phyloP scores from a whole-genome alignment of 2,797 vertebrate species.

The Sebastes elongatus region DNA sequence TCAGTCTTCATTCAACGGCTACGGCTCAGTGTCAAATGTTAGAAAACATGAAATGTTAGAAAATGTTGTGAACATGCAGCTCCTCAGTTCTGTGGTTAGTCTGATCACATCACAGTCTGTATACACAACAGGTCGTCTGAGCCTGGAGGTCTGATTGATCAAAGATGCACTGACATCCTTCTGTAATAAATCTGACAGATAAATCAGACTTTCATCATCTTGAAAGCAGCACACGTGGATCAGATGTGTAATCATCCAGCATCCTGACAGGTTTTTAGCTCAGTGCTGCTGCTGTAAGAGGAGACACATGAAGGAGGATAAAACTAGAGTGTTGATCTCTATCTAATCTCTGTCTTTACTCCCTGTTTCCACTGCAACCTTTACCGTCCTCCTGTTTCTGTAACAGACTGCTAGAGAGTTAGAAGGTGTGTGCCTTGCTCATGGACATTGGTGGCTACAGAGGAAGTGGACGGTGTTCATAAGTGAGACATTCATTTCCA shows the following conservation, averaged over 20 bases:
- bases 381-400: not conserved
- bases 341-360: not conserved
- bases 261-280: not conserved
- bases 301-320: conserved; percentile 13
- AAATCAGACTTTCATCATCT: not conserved
- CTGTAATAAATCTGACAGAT: not conserved
- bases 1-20: conserved; percentile 42
- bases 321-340: conserved; percentile 6
- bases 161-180: not conserved
- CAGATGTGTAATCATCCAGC: not conserved
- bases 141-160: not conserved
- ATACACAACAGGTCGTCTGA: not conserved
- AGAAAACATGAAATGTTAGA: not conserved
- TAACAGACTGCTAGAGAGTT: too few relatives aligned
- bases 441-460: not conserved
- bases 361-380: not conserved
- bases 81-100: conserved; percentile 7
- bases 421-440: not conserved
- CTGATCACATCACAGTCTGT: not conserved
- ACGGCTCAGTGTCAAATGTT: not conserved
- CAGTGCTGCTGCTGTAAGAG: not conserved
- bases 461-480: not conserved
- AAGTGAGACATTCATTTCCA: not conserved
- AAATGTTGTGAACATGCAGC: not conserved
- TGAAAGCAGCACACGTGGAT: not conserved